These are phyloP conservation scores for Xestobium rufovillosum DNA, from an alignment of 2,888 invertebrate species.

Conservation along the genomic window DNA sequence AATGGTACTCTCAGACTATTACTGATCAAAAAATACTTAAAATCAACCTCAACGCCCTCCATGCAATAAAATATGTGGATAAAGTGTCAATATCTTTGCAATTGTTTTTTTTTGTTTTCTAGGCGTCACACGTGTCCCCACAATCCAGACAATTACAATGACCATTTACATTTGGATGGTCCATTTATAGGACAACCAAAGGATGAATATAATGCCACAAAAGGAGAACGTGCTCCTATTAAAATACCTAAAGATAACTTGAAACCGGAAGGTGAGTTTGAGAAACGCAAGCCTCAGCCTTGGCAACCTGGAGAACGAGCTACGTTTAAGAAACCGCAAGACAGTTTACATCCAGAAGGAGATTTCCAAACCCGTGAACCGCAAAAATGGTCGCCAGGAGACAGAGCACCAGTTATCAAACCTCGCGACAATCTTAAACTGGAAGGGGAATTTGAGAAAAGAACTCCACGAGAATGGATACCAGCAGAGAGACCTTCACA, in stretches of 20 bases:
- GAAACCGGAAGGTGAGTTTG: constrained; percentile 44
- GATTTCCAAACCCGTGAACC: constrained; percentile 34
- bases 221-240: constrained; percentile 37
- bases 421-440: constrained; percentile 45
- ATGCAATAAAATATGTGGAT: no score
- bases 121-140: constrained; percentile 83
- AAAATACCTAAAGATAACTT: constrained; percentile 43
- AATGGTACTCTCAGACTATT: no score
- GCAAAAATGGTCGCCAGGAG: constrained; percentile 39
- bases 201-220: constrained; percentile 44
- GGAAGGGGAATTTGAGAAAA: constrained; percentile 50
- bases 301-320: constrained; percentile 42
- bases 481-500: constrained; percentile 47
- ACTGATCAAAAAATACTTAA: no score
- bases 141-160: constrained; percentile 54
- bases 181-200: constrained; percentile 49
- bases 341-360: constrained; percentile 40
- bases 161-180: constrained; percentile 65
- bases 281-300: constrained; percentile 39
- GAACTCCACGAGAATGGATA: constrained; percentile 41
- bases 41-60: no score
- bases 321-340: constrained; percentile 42
- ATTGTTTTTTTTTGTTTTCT: constrained; percentile 40
- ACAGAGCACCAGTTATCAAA: constrained; percentile 47
- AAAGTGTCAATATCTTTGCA: no score